Conservation (phyloP, 2,797 vertebrate species). For the Borostomias antarcticus region DNA sequence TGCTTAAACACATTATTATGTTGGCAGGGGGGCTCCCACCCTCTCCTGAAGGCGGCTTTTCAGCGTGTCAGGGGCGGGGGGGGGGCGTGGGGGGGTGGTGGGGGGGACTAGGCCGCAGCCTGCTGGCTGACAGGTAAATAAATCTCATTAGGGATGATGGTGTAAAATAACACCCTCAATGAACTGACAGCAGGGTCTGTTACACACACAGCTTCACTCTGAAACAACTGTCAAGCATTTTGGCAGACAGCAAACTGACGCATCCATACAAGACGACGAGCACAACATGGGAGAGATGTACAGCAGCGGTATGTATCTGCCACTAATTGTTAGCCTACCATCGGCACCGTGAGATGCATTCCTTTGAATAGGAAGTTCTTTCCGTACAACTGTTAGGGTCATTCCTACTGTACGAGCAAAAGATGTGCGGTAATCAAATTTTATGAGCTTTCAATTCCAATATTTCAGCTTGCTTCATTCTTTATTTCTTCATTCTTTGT, state of each 20-base stretch:
- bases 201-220: slow-evolving; percentile 49
- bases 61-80: slow-evolving; percentile 74
- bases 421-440: background rate
- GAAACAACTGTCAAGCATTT: slow-evolving; percentile 32
- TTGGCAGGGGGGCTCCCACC: slow-evolving; percentile 70
- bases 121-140: slow-evolving; percentile 82
- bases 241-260: slow-evolving; percentile 28
- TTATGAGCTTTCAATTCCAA: background rate
- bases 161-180: slow-evolving; percentile 71
- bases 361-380: background rate
- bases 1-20: slow-evolving; percentile 77
- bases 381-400: background rate
- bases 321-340: background rate
- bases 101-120: slow-evolving; percentile 66
- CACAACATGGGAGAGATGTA: slow-evolving; percentile 25
- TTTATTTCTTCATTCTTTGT: no score
- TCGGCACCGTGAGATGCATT: background rate
- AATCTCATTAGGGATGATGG: slow-evolving; percentile 78
- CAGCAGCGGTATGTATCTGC: slow-evolving; percentile 30
- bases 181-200: slow-evolving; percentile 76
- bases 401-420: background rate
- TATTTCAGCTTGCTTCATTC: background rate
- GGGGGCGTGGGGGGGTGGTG: no score
- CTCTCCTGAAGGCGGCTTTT: slow-evolving; percentile 67
- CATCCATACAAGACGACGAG: slow-evolving; percentile 14